Evolutionary conservation across 2,888 invertebrate species (phyloP).

Genomic region (Deilephila elpenor): DNA sequence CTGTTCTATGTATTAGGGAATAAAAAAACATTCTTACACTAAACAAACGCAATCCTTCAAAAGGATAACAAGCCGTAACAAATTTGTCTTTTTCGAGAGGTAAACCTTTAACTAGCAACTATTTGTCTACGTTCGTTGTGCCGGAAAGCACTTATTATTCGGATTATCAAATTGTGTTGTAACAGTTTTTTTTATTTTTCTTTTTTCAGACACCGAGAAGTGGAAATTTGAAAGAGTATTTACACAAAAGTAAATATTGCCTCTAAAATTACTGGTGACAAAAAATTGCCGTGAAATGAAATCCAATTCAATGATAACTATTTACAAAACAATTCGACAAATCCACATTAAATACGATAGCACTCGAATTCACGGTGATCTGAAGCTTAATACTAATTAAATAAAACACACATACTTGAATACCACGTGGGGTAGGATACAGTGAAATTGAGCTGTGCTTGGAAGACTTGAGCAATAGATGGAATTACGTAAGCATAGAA

Average conservation of each 20-base stretch:
- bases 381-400: constrained; percentile 18
- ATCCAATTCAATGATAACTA: neutral
- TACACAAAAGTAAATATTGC: neutral
- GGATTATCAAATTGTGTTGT: constrained; percentile 22
- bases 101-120: constrained; percentile 70
- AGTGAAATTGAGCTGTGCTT: constrained; percentile 59
- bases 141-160: constrained; percentile 34
- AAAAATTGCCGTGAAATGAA: neutral
- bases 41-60: constrained; percentile 74
- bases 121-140: constrained; percentile 71
- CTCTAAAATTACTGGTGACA: neutral
- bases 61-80: constrained; percentile 82
- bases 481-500: constrained; percentile 43
- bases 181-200: neutral
- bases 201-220: neutral
- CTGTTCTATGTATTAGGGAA: constrained; percentile 67
- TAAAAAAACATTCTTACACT: constrained; percentile 71
- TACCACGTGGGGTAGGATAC: neutral
- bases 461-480: constrained; percentile 75
- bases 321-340: constrained; percentile 26
- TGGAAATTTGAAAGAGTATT: neutral
- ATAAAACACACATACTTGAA: constrained; percentile 38
- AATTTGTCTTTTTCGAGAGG: constrained; percentile 77
- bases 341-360: constrained; percentile 50
- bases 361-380: constrained; percentile 58